Conservation (phyloP, 2,888 invertebrate species). For the Callimorpha dominula region DNA sequence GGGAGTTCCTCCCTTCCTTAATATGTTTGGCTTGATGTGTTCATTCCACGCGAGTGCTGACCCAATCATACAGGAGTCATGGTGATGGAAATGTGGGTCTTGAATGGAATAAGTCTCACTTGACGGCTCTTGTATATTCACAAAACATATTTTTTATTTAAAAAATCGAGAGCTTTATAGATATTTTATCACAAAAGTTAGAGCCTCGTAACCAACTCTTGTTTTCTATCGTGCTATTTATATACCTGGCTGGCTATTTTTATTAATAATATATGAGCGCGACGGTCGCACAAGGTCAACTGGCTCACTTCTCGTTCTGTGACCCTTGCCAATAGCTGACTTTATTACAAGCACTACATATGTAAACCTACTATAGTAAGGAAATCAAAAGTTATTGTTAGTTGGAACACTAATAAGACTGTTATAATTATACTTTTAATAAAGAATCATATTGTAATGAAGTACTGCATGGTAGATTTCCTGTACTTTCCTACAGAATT, state of each 20-base stretch:
- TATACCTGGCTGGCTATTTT: neutral
- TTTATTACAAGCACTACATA: conserved; percentile 13
- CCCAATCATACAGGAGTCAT: conserved; percentile 1
- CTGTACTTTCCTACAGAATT: too few species aligned
- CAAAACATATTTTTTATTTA: neutral
- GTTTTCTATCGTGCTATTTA: neutral
- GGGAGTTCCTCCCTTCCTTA: neutral
- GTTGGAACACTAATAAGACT: neutral
- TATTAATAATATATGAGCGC: conserved; percentile 9
- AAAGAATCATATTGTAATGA: too few species aligned
- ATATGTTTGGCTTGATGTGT: conserved; percentile 7
- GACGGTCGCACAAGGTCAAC: conserved; percentile 42
- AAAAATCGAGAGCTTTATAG: too few species aligned
- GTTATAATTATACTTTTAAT: neutral
- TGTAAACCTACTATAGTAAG: neutral
- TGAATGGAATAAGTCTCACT: neutral
- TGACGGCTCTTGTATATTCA: conserved; percentile 2
- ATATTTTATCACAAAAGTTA: neutral
- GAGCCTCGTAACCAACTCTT: neutral
- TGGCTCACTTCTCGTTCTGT: conserved; percentile 20
- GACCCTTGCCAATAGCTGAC: conserved; percentile 11
- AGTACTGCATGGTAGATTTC: too few species aligned
- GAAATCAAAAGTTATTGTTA: neutral
- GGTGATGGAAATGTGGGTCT: neutral
- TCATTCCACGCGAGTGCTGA: conserved; percentile 11